These are phyloP conservation scores for Scolopax rusticola DNA, from an alignment of 2,797 vertebrate genomes.

Conservation along the genomic window DNA sequence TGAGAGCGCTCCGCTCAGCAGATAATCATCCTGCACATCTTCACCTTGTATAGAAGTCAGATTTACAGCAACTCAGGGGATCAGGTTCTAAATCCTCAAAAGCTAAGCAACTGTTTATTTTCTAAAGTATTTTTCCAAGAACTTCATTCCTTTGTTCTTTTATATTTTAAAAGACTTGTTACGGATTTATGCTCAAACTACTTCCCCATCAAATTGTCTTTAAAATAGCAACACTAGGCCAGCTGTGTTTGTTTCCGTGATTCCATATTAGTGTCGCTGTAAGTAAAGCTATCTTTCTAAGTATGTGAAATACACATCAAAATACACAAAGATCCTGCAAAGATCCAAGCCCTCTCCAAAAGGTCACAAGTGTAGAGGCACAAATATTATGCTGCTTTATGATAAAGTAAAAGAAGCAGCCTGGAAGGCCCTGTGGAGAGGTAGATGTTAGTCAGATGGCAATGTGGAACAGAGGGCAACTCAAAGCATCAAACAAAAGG, in stretches of 20 bases:
- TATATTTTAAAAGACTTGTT: neutral
- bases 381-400: neutral
- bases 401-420: neutral
- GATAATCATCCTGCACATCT: neutral
- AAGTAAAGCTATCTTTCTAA: neutral
- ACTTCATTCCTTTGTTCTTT: neutral
- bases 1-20: neutral
- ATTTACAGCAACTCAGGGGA: neutral
- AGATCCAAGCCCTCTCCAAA: neutral
- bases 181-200: neutral
- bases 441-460: neutral
- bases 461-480: neutral
- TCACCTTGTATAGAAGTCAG: neutral
- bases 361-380: neutral
- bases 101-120: neutral
- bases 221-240: conserved; percentile 11
- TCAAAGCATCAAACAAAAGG: neutral
- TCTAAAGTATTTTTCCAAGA: neutral
- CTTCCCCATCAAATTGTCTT: conserved; percentile 2
- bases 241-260: neutral
- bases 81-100: neutral
- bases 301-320: neutral
- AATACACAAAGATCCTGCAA: neutral
- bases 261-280: neutral
- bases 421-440: neutral